Evolutionary conservation across 1,140 invertebrate genomes (phyloP).

Genomic region (Megalopta genalis): DNA sequence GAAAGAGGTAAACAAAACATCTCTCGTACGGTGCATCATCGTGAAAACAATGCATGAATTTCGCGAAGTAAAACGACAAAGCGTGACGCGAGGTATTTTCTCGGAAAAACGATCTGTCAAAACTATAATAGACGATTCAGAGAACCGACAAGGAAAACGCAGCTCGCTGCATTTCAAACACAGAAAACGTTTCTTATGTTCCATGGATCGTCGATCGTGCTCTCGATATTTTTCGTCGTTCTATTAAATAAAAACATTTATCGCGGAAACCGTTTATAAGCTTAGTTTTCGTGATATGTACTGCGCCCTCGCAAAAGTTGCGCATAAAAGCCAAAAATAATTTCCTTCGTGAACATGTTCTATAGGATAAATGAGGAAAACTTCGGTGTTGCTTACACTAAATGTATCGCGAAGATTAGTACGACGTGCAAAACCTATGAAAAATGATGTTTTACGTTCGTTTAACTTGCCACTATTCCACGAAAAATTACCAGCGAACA

Average conservation of each 20-base stretch:
- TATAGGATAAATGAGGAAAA: background rate
- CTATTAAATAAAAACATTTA: background rate
- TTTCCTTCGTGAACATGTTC: background rate
- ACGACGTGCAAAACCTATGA: background rate
- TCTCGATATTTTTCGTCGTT: background rate
- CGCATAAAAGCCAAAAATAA: background rate
- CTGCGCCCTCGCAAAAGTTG: background rate
- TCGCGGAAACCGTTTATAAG: background rate
- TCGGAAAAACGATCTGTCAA: background rate
- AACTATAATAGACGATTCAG: background rate
- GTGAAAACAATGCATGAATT: background rate
- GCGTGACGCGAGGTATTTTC: background rate
- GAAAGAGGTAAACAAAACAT: background rate
- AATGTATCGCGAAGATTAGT: background rate
- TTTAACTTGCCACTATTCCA: background rate
- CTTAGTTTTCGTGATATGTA: background rate
- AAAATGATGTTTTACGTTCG: background rate
- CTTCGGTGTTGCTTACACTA: slow-evolving; percentile 1
- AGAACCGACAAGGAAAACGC: background rate
- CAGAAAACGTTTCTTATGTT: background rate
- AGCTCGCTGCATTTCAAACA: background rate
- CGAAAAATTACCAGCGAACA: background rate
- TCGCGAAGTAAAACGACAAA: background rate
- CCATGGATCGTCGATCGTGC: background rate
- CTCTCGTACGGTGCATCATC: background rate